Evolutionary conservation across 2,888 invertebrate species (phyloP), one percentile per base, ranked within the genome.

Genomic region (Andrena minutula): DNA sequence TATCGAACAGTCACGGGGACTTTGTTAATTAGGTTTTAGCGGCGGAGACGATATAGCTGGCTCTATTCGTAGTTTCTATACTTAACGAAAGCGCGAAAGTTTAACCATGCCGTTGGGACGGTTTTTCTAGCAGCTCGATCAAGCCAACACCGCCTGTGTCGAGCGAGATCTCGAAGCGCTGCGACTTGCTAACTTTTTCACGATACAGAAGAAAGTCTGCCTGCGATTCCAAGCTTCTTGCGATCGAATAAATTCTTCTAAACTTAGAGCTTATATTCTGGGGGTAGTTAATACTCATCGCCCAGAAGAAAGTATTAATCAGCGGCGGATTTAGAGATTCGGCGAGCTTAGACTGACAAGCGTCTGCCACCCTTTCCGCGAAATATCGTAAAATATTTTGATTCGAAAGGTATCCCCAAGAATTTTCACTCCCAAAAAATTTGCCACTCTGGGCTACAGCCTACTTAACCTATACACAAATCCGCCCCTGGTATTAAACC

Each of bases 61-160:
- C 92, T 92, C 92, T 93, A 93, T 92, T 41, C 90, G 91, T 93
- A 93, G 92, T 91, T 92, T 88, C 88, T 88, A 83, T 83, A 84
- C 82, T 77, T 86, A 61, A 64, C 70, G 65, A 72, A 65, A 56
- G 84, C 56, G 79, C 64, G 79, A 79, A 84, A 79, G 70, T 85
- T 90, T 87, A 88, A 89, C 71, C 5, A 49, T 16, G 84, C 84
- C 85, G 88, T 90, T 90, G 83, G 84, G 87, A 71, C 60, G 53
- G 85, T 86, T 87, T 86, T 86, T 86, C 77, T 82, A 84, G 75
- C 71, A 74, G 75, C 63, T 87, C 69, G 56, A 74, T 74, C 66
- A 65, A 64, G 64, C 73, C 74, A 63, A 80, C 65, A 79, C 69
- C 61, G 35, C 58, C 51, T 56, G 74, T 73, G 70, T 80, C 61